Conservation (phyloP, 1,140 invertebrate genomes). For the Diprion similis region DNA sequence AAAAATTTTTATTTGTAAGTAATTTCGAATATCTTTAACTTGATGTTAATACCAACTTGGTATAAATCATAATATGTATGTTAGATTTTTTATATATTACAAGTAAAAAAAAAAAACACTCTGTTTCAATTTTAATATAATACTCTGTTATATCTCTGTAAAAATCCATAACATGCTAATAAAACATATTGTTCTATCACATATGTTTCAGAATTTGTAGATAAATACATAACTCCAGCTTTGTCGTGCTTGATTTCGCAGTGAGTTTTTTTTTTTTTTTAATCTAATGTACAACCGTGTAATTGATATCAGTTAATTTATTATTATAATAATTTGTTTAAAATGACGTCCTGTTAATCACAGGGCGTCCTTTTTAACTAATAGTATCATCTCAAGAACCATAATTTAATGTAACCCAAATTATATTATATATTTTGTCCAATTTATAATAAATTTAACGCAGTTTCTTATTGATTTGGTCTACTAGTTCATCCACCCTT, state of each 20-base stretch:
- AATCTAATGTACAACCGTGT: background rate
- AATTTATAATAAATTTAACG: conserved; percentile 44
- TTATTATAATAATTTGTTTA: no score
- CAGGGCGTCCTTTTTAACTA: no score
- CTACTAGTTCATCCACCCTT: conserved; percentile 82
- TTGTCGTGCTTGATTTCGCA: background rate
- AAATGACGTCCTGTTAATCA: no score
- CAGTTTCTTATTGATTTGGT: conserved; percentile 72
- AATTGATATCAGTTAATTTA: no score
- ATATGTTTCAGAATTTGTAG: background rate
- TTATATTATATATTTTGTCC: background rate
- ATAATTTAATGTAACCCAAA: background rate
- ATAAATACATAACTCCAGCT: background rate
- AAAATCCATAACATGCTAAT: background rate
- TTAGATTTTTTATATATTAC: background rate
- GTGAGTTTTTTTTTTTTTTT: background rate
- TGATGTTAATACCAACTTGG: no score
- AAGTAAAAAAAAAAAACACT: background rate
- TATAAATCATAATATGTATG: background rate
- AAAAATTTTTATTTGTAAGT: no score
- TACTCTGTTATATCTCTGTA: background rate
- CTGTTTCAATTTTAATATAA: background rate
- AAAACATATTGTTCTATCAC: background rate
- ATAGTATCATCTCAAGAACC: background rate
- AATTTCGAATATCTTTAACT: no score